phyloP scores from a whole-genome alignment of 2,797 vertebrate genomes.

The Rhabdomys pumilio region DNA sequence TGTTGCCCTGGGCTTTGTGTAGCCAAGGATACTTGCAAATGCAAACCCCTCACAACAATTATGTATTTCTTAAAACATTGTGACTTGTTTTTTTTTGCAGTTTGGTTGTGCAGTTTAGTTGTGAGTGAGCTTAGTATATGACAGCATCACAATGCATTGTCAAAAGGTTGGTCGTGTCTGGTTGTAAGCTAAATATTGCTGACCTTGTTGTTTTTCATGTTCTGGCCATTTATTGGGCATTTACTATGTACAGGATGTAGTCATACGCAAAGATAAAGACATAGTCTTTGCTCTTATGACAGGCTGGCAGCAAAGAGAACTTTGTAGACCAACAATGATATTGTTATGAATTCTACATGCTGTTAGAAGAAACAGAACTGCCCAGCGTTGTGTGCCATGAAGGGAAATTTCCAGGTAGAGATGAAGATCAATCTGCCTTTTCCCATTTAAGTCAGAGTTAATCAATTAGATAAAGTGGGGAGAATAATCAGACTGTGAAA shows the following conservation, averaged over 20 bases:
- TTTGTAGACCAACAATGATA: constrained; percentile 3
- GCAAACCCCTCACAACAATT: neutral
- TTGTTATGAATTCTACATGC: neutral
- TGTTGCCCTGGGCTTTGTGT: neutral
- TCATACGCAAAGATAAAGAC: neutral
- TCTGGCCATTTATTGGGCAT: neutral
- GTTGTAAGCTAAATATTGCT: constrained; percentile 46
- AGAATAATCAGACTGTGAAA: neutral
- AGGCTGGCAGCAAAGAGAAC: constrained; percentile 3
- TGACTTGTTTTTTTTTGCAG: neutral
- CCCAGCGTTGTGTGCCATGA: neutral
- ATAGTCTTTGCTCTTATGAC: neutral
- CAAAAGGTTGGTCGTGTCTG: neutral
- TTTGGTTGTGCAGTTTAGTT: neutral
- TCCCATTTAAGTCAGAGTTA: constrained; percentile 42
- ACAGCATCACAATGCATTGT: neutral
- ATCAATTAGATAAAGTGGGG: neutral
- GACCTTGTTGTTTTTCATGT: constrained; percentile 22
- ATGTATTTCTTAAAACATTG: neutral
- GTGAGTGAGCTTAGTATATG: neutral
- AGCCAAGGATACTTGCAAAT: neutral
- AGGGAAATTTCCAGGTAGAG: neutral
- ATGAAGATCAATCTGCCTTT: neutral
- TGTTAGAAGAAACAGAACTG: neutral
- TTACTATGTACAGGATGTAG: neutral